Base-by-base conservation (phyloP, 2,113 vertebrate genomes). In the Scatophagus argus region DNA sequence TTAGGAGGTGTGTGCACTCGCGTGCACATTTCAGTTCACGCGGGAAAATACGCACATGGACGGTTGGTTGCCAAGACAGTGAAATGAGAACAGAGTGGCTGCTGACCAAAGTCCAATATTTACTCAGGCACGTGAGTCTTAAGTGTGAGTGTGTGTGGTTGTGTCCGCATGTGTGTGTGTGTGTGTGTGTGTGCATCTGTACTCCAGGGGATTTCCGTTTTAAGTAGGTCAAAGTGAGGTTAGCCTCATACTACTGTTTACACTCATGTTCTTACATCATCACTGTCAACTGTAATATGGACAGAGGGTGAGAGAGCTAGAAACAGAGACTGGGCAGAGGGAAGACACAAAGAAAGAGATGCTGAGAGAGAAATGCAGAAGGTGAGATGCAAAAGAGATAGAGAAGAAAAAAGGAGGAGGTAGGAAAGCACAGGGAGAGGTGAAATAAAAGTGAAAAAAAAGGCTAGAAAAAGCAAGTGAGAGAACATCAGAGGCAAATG, bases 201-300 rank as follows among this genome's bases (percentile, higher is more conserved):
- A 81, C 90, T 90, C 75, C 47, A 68, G 88, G 87, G 90, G 77
- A 89, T 84, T 87, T 88, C 85, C 66, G 43, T 82, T 85, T 86
- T 84, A 89, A 90, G 79, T 91, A 85, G 91, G 90, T 93, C 90
- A 93, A 79, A 81, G 82, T 84, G 85, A 89, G 88, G 89, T 88
- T 88, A 87, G 81, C 86, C 79, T 89, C 83, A 63, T 88, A 85
- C 83, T 88, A 88, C 87, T 90, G 89, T 93, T 89, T 91, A 92
- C 88, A 77, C 85, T 89, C 79, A 72, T 44, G 59, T 89, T 86
- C 88, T 93, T 91, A 89, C 89, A 89, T 91, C 91, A 93, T 86
- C 84, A 64, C 85, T 85, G 83, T 87, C 81, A 86, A 83, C 74
- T 62, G 63, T 72, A 76, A 72, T 82, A 69, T 41, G 74, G 83